Evolutionary conservation across 2,113 vertebrate genomes (phyloP).

Genomic region (Onychostruthus taczanowskii): DNA sequence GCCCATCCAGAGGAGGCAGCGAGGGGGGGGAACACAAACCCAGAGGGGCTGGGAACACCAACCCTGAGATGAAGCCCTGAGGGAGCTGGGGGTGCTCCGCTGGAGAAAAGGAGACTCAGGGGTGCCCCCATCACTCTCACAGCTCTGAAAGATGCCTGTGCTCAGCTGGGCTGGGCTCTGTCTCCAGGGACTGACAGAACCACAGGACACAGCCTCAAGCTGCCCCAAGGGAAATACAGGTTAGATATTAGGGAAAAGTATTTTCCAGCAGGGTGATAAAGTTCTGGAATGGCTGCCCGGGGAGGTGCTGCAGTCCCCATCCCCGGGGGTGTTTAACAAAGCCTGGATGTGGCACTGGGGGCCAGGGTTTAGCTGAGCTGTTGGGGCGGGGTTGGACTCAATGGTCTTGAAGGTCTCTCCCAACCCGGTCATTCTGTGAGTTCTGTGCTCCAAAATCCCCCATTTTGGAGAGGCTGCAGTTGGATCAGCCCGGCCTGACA

Average conservation of each 20-base stretch:
- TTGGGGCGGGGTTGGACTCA: background rate
- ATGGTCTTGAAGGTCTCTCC: background rate
- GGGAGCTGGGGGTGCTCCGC: background rate
- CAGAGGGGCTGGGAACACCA: background rate
- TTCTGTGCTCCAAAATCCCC: background rate
- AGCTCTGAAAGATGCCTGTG: background rate
- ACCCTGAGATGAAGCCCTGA: too few relatives aligned
- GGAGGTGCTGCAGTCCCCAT: background rate
- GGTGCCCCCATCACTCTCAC: too few relatives aligned
- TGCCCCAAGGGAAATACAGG: background rate
- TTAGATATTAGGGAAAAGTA: background rate
- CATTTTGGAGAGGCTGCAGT: background rate
- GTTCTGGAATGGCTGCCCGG: too few relatives aligned
- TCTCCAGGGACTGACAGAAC: background rate
- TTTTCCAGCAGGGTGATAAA: background rate
- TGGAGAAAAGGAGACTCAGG: too few relatives aligned
- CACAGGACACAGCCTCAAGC: background rate
- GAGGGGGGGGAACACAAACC: too few relatives aligned
- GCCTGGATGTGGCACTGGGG: background rate
- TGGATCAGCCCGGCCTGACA: background rate
- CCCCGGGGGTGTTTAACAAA: background rate
- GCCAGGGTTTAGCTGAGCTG: background rate
- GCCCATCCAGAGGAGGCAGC: background rate
- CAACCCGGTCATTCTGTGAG: background rate
- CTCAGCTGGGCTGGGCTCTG: background rate